phyloP scores from a whole-genome alignment of 2,797 vertebrate genomes.

The Leucoraja ocellata region DNA sequence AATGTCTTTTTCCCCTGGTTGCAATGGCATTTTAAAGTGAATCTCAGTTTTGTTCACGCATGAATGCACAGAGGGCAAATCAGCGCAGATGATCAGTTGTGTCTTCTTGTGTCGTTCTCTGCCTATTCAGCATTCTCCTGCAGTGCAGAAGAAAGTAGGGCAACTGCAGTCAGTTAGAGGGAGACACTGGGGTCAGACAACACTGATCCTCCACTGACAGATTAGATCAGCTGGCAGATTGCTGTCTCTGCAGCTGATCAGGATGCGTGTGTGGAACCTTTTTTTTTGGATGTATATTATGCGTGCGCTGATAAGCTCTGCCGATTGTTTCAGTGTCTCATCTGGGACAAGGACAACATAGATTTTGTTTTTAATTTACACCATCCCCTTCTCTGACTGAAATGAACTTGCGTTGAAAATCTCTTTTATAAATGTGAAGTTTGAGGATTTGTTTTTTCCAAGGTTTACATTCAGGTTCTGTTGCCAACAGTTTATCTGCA shows the following conservation, averaged over 20 bases:
- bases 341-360: background rate
- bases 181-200: slow-evolving; percentile 32
- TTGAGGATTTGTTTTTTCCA: background rate
- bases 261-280: background rate
- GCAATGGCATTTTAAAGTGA: background rate
- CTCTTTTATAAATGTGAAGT: background rate
- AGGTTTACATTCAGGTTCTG: background rate
- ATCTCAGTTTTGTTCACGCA: background rate
- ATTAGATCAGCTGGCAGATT: slow-evolving; percentile 30
- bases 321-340: background rate
- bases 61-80: background rate
- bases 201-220: background rate
- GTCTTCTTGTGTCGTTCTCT: background rate
- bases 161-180: background rate
- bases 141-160: slow-evolving; percentile 17
- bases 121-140: background rate
- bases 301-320: background rate
- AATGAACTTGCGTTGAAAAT: background rate
- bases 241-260: slow-evolving; percentile 17
- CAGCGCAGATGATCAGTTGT: background rate
- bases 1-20: background rate
- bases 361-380: background rate
- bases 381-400: background rate
- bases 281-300: background rate
- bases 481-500: background rate